Evolutionary conservation across 2,113 vertebrate species (phyloP).

Genomic region (Emydocephalus ijimae): DNA sequence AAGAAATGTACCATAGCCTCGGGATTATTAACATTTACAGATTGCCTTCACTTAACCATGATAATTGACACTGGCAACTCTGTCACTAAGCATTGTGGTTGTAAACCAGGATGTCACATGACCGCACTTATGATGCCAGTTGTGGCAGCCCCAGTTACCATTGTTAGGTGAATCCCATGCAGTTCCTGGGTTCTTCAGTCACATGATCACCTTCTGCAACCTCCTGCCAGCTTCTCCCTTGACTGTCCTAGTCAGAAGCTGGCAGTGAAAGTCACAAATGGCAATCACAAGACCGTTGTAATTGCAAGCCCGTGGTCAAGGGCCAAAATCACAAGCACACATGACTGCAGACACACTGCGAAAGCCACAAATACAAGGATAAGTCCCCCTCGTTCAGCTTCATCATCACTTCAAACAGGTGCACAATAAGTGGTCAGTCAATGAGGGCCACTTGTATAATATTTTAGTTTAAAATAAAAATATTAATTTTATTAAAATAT

Average conservation of each 20-base stretch:
- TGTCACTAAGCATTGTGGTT: not conserved
- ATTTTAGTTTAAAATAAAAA: not conserved
- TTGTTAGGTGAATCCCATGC: not conserved
- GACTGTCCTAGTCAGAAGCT: not conserved
- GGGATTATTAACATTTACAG: conserved; percentile 20
- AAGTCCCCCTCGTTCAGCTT: not conserved
- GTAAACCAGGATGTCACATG: not conserved
- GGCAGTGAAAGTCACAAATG: not conserved
- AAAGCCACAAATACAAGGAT: not conserved
- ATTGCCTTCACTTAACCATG: not conserved
- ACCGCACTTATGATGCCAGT: not conserved
- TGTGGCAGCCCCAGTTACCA: not conserved
- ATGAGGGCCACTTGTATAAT: not conserved
- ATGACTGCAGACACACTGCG: not conserved
- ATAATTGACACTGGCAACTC: not conserved
- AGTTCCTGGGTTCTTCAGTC: not conserved
- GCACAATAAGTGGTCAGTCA: not conserved
- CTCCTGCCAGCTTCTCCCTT: not conserved
- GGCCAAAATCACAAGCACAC: not conserved
- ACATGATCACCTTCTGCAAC: not conserved
- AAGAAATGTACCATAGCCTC: conserved; percentile 5
- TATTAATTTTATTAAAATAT: not conserved
- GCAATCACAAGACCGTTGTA: not conserved
- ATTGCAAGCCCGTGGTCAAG: not conserved
- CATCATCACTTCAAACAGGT: not conserved